Evolutionary conservation across 2,113 vertebrate species (phyloP), one percentile per base, ranked within the genome.

Genomic region (Vidua macroura): DNA sequence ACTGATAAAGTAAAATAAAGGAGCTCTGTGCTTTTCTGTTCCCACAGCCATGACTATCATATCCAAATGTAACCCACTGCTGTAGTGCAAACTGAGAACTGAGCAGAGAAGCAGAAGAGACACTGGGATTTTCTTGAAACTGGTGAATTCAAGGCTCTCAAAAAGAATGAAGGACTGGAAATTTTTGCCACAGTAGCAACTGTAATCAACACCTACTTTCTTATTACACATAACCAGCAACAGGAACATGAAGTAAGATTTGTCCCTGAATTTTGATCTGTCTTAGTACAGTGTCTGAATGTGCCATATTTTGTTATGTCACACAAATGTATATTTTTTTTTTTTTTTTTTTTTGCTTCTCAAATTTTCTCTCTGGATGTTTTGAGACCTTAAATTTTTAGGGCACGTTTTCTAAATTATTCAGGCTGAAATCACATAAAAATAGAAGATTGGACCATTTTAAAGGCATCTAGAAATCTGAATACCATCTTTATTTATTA

Each of bases 401-500:
- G 72, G 55, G 30, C 37, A 86, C 83, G 37, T 9, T 86, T 86
- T 94, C 44, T 86, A 93, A 90, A 93, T 94, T 81, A 70, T 77
- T 83, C 56, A 78, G 63, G 30, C 22, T 90, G 64, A 96, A 93
- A 56, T 90, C 2, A 2, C n/a, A 46, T 81, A 86, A 94, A 95
- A 94, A 27, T 27, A 77, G 87, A 95, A 74, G 64, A 75, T 60
- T 92, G 67, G 60, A 80, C 64, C 72, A 28, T 91, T 97, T 95
- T 96, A 96, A 93, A 94, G 64, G 64, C 48, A 90, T 72, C 64
- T 78, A 88, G 72, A 90, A 94, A 81, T 93, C 76, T 88, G 79
- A 92, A 83, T 91, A 56, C 11, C 6, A 46, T 81, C n/a, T 68
- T 94, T 94, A 94, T 97, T 95, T 95, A 94, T 96, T 91, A 60